Evolutionary conservation across 2,797 vertebrate species (phyloP).

Genomic region (Myotis findleyi): DNA sequence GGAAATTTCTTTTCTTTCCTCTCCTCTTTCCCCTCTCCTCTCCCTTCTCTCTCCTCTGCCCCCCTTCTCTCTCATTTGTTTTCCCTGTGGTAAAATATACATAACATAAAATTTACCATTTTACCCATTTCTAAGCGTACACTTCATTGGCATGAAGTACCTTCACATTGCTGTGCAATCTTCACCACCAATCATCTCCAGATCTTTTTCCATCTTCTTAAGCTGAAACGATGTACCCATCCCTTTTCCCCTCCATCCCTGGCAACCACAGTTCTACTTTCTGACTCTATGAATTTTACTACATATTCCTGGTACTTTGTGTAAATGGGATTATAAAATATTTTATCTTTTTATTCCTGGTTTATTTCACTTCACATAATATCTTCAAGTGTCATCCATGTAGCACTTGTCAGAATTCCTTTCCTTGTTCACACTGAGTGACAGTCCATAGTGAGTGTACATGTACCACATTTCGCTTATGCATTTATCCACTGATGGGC

Average conservation of each 20-base stretch:
- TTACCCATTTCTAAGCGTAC: background rate
- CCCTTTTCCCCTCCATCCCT: background rate
- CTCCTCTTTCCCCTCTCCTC: background rate
- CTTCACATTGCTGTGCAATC: fast-evolving
- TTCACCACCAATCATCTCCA: background rate
- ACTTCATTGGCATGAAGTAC: too few species aligned
- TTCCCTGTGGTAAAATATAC: background rate
- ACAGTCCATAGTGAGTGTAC: background rate
- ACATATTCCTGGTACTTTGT: background rate
- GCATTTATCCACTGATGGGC: background rate
- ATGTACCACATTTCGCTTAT: background rate
- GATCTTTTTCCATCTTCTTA: background rate
- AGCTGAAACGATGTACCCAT: background rate
- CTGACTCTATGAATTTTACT: background rate
- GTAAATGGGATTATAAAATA: background rate
- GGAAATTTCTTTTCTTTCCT: background rate
- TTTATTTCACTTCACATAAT: background rate
- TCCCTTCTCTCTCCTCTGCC: fast-evolving
- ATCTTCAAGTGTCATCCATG: background rate
- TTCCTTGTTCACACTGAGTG: background rate
- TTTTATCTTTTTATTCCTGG: background rate
- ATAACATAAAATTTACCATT: background rate
- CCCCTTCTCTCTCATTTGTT: background rate
- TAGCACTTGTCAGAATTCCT: background rate
- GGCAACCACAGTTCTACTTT: too few species aligned